Percentiles rank a stretch among this genome's conserved stretches.
Conservation (phyloP, 2,888 invertebrate species). For the Trypoxylon attenuatum region DNA sequence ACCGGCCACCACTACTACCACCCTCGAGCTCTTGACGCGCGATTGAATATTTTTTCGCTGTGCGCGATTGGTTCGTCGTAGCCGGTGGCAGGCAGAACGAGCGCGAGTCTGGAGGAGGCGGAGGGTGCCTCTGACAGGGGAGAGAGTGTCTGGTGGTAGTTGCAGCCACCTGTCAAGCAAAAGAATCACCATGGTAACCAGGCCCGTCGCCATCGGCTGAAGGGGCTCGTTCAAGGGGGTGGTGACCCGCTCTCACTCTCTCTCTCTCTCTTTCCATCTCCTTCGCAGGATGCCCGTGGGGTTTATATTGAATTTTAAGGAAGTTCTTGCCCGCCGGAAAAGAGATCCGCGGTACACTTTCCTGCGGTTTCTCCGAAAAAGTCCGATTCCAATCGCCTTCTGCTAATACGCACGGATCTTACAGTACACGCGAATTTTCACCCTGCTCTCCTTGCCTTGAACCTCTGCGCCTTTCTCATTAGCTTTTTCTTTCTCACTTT, state of each 20-base stretch:
- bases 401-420: not conserved
- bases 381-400: not conserved
- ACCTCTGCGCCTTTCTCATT: not conserved
- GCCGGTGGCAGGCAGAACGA: conserved; percentile 58
- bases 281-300: conserved; percentile 54
- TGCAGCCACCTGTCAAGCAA: conserved; percentile 70
- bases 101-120: conserved; percentile 48
- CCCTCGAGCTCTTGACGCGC: conserved; percentile 71
- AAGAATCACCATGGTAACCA: conserved; percentile 73
- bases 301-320: conserved; percentile 69
- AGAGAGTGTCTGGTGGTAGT: conserved; percentile 48
- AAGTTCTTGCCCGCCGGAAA: conserved; percentile 55
- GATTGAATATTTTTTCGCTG: conserved; percentile 74
- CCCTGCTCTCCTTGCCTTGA: not conserved
- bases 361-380: not conserved
- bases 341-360: conserved; percentile 28
- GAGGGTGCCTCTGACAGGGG: conserved; percentile 29
- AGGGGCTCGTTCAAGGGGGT: conserved; percentile 55
- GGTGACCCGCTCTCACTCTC: no score
- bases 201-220: conserved; percentile 57
- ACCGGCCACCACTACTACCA: conserved; percentile 35
- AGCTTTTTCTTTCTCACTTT: no score
- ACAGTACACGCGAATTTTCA: not conserved
- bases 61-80: conserved; percentile 72
- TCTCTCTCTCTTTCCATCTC: no score